Percentiles rank a stretch among this genome's conserved stretches.
phyloP scores from a whole-genome alignment of 2,113 vertebrate species.

The Polypterus bichir region DNA sequence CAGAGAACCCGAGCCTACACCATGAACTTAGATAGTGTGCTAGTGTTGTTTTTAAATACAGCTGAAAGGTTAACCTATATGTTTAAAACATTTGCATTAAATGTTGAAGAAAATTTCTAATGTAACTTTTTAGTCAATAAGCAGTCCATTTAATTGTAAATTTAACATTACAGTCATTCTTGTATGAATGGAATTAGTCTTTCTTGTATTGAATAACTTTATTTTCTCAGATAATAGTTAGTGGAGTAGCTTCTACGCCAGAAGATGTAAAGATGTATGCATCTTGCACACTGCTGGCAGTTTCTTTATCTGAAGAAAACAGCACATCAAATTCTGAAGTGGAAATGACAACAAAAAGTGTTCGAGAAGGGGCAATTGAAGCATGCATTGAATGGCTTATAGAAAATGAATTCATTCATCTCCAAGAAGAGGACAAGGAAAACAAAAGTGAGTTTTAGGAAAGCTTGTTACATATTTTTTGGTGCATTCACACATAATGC shows the following conservation, averaged over 20 bases:
- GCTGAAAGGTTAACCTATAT: too few relatives aligned
- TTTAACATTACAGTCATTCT: too few relatives aligned
- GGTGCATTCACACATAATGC: not conserved
- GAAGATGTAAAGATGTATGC: conserved; percentile 73
- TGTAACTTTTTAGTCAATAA: too few relatives aligned
- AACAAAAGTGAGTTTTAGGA: conserved; percentile 39
- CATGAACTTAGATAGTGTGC: too few relatives aligned
- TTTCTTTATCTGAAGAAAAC: conserved; percentile 39
- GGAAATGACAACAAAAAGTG: conserved; percentile 20
- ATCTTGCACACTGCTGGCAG: conserved; percentile 78
- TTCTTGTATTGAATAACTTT: not conserved
- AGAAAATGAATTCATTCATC: conserved; percentile 84
- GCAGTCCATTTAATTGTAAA: too few relatives aligned
- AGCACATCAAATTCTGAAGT: conserved; percentile 1
- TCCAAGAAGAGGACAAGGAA: conserved; percentile 46
- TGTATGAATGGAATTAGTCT: too few relatives aligned
- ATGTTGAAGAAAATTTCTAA: too few relatives aligned
- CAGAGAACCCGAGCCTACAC: too few relatives aligned
- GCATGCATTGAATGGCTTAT: conserved; percentile 80
- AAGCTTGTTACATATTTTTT: not conserved
- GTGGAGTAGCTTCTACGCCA: conserved; percentile 74
- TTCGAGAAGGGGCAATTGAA: conserved; percentile 58
- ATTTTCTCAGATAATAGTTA: conserved; percentile 72
- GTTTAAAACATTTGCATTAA: too few relatives aligned
- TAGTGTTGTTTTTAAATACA: too few relatives aligned